phyloP scores from a whole-genome alignment of 2,797 vertebrate genomes.

The Lepilemur ruficaudatus region DNA sequence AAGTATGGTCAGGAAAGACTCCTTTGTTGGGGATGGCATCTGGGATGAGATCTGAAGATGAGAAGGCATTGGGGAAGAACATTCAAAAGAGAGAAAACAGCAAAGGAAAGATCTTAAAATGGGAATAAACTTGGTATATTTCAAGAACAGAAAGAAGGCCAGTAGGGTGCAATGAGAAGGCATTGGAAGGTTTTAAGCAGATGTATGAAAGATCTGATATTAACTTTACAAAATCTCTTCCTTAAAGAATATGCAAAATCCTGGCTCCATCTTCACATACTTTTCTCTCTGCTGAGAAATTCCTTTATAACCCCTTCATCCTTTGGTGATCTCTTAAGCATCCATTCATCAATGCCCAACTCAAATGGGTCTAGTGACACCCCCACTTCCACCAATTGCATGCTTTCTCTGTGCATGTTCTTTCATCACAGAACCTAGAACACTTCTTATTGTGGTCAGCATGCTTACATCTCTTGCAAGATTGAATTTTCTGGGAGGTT shows the following conservation, averaged over 20 bases:
- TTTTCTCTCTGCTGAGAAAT: conserved; percentile 10
- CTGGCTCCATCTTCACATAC: neutral
- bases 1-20: neutral
- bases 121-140: neutral
- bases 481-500: neutral
- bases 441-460: neutral
- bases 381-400: neutral
- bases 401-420: neutral
- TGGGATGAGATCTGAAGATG: neutral
- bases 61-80: neutral
- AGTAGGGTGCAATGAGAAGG: neutral
- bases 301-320: neutral
- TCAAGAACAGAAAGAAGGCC: neutral
- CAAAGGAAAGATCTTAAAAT: neutral
- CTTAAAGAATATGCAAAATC: neutral
- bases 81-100: neutral
- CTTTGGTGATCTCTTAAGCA: neutral
- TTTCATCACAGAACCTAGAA: neutral
- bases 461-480: neutral
- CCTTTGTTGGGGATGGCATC: neutral
- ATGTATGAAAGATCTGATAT: neutral
- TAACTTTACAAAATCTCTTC: neutral
- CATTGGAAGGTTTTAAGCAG: neutral
- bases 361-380: neutral
- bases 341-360: neutral